Percentiles rank a stretch among this genome's conserved stretches.
phyloP scores from a whole-genome alignment of 2,888 invertebrate species.

The Pristionchus entomophagus region DNA sequence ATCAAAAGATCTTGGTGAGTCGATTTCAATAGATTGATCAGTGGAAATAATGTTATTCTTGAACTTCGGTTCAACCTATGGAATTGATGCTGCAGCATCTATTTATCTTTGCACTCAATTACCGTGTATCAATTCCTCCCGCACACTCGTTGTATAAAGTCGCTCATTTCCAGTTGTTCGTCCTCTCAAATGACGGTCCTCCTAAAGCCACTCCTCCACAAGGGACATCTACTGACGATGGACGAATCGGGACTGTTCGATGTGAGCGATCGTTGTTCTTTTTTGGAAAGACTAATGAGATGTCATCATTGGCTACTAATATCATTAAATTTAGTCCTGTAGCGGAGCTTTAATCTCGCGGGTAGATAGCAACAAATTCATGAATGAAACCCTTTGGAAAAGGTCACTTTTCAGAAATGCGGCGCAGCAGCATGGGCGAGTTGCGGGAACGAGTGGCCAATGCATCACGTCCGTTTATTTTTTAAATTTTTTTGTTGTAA shows the following conservation, averaged over 20 bases:
- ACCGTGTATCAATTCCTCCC: no score
- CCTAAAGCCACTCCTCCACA: constrained; percentile 67
- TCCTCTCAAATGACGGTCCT: constrained; percentile 60
- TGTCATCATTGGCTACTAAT: neutral
- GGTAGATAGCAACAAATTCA: no score
- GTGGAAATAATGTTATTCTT: no score
- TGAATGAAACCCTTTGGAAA: neutral
- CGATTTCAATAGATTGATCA: no score
- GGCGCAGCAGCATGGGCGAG: constrained; percentile 61
- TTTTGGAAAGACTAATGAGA: neutral
- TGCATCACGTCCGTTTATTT: constrained; percentile 24
- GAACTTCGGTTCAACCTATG: no score
- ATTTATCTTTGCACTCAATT: no score
- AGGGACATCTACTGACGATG: constrained; percentile 54
- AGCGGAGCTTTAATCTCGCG: no score
- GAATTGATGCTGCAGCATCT: no score
- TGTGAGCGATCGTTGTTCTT: constrained; percentile 46
- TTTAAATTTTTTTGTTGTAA: neutral
- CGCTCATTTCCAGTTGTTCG: constrained; percentile 8
- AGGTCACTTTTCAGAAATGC: constrained; percentile 52
- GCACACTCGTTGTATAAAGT: no score
- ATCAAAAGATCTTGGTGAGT: no score
- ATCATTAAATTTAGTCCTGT: no score
- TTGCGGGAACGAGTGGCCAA: constrained; percentile 37
- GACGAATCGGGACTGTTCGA: constrained; percentile 53